Conservation (phyloP, 2,888 invertebrate species). For the Zelleria hepariella region DNA sequence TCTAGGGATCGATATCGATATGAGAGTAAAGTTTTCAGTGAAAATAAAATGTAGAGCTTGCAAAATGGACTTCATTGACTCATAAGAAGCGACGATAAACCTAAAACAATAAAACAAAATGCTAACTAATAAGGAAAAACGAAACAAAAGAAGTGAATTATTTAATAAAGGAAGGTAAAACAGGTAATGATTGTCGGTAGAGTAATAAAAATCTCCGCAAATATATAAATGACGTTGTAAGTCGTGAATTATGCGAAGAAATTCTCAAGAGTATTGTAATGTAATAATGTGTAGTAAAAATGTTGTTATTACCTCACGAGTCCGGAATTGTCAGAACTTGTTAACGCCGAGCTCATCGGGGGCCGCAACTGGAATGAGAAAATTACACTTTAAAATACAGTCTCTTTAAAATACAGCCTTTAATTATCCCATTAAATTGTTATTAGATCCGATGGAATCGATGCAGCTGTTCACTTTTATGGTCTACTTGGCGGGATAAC, state of each 20-base stretch:
- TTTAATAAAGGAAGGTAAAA: background rate
- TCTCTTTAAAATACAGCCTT: background rate
- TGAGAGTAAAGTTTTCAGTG: constrained; percentile 34
- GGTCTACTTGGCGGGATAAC: background rate
- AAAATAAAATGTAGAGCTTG: constrained; percentile 28
- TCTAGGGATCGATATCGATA: constrained; percentile 38
- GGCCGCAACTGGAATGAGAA: constrained; percentile 60
- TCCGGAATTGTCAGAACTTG: constrained; percentile 70
- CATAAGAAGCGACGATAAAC: constrained; percentile 58
- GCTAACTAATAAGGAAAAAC: background rate
- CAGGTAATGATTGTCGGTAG: background rate
- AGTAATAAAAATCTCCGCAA: background rate
- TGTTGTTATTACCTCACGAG: constrained; percentile 59
- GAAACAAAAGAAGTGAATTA: background rate
- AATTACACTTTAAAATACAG: too few species aligned
- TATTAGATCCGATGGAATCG: background rate
- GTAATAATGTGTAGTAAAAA: constrained; percentile 1
- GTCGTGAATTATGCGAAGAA: background rate
- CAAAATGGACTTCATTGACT: constrained; percentile 43
- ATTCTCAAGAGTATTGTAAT: background rate
- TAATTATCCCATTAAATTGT: background rate
- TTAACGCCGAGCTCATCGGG: constrained; percentile 59
- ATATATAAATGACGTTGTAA: background rate
- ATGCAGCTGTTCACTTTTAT: background rate
- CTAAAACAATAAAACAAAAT: constrained; percentile 55